Evolutionary conservation across 2,888 invertebrate genomes (phyloP).

Genomic region (Rhaphigaster nebulosa): DNA sequence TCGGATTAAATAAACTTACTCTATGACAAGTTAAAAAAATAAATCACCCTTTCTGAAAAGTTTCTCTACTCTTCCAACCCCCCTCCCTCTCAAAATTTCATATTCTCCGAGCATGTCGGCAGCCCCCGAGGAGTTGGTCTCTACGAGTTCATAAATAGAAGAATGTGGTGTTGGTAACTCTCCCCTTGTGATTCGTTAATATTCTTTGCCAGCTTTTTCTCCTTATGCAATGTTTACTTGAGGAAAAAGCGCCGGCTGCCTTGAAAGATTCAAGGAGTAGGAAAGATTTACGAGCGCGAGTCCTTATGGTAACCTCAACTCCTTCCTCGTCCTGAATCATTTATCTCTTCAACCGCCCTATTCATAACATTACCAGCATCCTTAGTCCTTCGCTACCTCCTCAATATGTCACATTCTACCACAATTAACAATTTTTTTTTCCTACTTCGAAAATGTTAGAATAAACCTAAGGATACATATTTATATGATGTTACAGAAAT

Average conservation of each 20-base stretch:
- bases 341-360: background rate
- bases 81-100: background rate
- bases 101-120: background rate
- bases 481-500: no score
- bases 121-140: background rate
- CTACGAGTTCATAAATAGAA: conserved; percentile 36
- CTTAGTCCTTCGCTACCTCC: background rate
- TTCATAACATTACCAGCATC: conserved; percentile 26
- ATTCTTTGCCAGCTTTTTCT: conserved; percentile 25
- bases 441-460: background rate
- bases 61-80: background rate
- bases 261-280: conserved; percentile 20
- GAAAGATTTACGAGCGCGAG: conserved; percentile 12
- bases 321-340: conserved; percentile 15
- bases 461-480: no score
- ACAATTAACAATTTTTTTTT: background rate
- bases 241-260: conserved; percentile 16
- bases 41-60: background rate
- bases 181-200: conserved; percentile 15
- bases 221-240: conserved; percentile 40
- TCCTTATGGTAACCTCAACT: conserved; percentile 6
- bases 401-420: background rate
- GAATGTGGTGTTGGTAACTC: conserved; percentile 18
- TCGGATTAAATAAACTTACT: background rate
- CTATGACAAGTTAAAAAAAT: conserved; percentile 1